Conservation (phyloP, 1,140 invertebrate genomes). For the Steinernema khuongi region DNA sequence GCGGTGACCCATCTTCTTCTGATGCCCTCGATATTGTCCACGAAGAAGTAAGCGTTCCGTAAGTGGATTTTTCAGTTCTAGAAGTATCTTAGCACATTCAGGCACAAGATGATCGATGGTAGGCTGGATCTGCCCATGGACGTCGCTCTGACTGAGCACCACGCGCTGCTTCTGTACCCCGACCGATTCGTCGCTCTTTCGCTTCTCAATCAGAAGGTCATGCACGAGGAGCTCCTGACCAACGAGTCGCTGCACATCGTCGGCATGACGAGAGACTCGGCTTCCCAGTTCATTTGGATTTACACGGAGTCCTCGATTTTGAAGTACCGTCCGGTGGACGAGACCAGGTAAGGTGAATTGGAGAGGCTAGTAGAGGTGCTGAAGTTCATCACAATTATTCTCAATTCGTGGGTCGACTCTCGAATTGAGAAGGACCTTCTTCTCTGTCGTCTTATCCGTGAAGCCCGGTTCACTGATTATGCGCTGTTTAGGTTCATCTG, state of each 20-base stretch:
- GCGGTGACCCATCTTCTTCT: neutral
- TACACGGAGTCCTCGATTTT: slow-evolving; percentile 25
- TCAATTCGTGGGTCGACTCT: neutral
- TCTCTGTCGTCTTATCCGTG: neutral
- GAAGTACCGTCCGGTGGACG: slow-evolving; percentile 40
- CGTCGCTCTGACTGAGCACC: slow-evolving; percentile 32
- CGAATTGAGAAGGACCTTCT: neutral
- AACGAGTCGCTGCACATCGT: slow-evolving; percentile 8
- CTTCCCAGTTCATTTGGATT: slow-evolving; percentile 36
- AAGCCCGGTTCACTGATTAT: neutral
- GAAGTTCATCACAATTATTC: neutral
- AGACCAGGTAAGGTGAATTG: slow-evolving; percentile 28
- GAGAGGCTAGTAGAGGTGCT: neutral
- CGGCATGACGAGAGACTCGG: slow-evolving; percentile 19
- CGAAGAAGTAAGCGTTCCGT: neutral
- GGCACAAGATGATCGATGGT: slow-evolving; percentile 35
- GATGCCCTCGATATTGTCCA: neutral
- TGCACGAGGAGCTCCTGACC: slow-evolving; percentile 32
- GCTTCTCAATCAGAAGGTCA: slow-evolving; percentile 25
- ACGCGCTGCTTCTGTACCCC: slow-evolving; percentile 32
- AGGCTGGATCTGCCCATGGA: slow-evolving; percentile 32
- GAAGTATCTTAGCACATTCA: slow-evolving; percentile 21
- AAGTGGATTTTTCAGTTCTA: neutral
- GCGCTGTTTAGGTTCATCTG: slow-evolving; percentile 35
- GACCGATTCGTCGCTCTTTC: slow-evolving; percentile 30